Evolutionary conservation across 2,797 vertebrate species (phyloP).

Genomic region (Tympanoctomys barrerae): DNA sequence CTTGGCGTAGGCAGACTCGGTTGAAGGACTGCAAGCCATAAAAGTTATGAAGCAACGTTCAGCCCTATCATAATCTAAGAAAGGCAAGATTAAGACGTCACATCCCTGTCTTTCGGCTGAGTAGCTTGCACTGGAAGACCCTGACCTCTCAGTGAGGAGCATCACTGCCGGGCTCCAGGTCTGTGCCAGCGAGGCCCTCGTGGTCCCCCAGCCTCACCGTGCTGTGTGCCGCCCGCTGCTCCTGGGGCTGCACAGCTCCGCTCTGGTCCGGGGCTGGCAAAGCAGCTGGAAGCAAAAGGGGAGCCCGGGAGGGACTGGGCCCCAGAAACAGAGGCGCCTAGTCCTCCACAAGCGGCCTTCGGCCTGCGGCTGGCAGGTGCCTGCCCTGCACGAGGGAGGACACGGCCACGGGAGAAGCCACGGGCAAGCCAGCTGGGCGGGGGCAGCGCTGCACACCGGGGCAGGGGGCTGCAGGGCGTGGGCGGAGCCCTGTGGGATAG

Average conservation of each 20-base stretch:
- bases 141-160: not conserved
- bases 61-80: not conserved
- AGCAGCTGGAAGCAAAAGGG: not conserved
- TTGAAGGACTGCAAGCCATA: not conserved
- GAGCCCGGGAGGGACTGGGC: not conserved
- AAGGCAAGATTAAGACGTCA: not conserved
- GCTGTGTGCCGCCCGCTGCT: not conserved
- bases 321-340: not conserved
- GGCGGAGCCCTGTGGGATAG: not conserved
- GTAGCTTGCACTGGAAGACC: too few species aligned
- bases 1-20: not conserved
- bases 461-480: not conserved
- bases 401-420: not conserved
- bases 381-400: not conserved
- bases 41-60: not conserved
- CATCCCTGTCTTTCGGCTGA: not conserved
- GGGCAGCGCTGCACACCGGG: too few species aligned
- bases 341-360: rapidly evolving
- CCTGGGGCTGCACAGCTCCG: not conserved
- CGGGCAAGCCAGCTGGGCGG: not conserved
- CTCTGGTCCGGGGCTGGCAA: not conserved
- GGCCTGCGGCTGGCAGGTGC: rapidly evolving
- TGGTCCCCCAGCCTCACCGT: too few species aligned
- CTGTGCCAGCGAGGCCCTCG: too few species aligned
- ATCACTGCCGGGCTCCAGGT: not conserved